These are phyloP conservation scores for Speoplatyrhinus poulsoni DNA, from an alignment of 2,113 vertebrate genomes.

Conservation along the genomic window DNA sequence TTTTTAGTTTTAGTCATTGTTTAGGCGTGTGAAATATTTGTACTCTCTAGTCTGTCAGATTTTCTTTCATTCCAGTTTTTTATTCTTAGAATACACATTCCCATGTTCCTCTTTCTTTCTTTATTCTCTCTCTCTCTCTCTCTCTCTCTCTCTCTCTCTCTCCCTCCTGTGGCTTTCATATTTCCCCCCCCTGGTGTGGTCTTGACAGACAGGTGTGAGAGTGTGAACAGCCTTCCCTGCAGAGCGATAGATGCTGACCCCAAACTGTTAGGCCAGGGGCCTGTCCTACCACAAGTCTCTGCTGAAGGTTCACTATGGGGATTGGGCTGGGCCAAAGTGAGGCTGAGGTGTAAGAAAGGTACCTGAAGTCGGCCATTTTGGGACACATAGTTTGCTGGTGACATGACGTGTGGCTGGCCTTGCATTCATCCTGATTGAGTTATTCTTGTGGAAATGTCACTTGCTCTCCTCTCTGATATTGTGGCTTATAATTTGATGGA, in stretches of 20 bases:
- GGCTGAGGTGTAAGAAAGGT: slow-evolving; percentile 23
- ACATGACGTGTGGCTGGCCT: slow-evolving; percentile 27
- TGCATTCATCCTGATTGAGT: neutral
- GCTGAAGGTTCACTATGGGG: slow-evolving; percentile 2
- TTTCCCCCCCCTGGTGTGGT: slow-evolving; percentile 16
- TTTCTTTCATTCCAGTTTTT: slow-evolving; percentile 3
- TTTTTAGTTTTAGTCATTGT: too few relatives aligned
- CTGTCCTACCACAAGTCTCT: slow-evolving; percentile 19
- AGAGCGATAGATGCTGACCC: slow-evolving; percentile 72
- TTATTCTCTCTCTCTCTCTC: neutral
- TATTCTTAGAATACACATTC: slow-evolving; percentile 25
- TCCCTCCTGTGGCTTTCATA: slow-evolving; percentile 1
- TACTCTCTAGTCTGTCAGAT: slow-evolving; percentile 36
- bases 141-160: slow-evolving; percentile 4
- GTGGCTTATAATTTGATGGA: slow-evolving; percentile 47
- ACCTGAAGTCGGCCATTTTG: slow-evolving; percentile 41
- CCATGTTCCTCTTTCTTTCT: neutral
- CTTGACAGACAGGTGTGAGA: slow-evolving; percentile 79
- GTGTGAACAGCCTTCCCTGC: slow-evolving; percentile 74
- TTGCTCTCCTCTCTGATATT: slow-evolving; percentile 15
- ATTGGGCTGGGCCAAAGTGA: slow-evolving; percentile 13
- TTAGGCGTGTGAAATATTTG: slow-evolving; percentile 38
- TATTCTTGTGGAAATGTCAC: slow-evolving; percentile 36
- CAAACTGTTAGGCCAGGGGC: slow-evolving; percentile 69
- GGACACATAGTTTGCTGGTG: slow-evolving; percentile 44